Percentiles rank a stretch among this genome's conserved stretches.
phyloP scores from a whole-genome alignment of 2,888 invertebrate genomes.

The Acrocyrtus sp. region DNA sequence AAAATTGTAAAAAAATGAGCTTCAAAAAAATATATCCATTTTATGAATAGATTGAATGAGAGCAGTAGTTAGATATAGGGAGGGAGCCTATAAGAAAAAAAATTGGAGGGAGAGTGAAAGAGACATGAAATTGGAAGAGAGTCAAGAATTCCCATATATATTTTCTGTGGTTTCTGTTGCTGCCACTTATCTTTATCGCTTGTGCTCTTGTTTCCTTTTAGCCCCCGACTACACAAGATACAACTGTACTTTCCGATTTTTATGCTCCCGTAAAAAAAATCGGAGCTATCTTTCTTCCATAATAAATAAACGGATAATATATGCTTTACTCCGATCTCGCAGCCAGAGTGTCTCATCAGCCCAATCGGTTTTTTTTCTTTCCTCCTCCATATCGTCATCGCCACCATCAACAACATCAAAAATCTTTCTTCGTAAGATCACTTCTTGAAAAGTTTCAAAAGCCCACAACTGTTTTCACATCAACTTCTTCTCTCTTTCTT shows the following conservation, averaged over 20 bases:
- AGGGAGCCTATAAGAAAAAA: conserved; percentile 13
- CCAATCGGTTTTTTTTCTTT: background rate
- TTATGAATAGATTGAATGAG: conserved; percentile 29
- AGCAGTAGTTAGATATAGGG: conserved; percentile 21
- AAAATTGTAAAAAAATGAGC: conserved; percentile 1
- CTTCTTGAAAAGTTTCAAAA: background rate
- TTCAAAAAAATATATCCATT: too few species aligned
- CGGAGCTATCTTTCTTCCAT: too few species aligned
- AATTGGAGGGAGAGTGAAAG: background rate
- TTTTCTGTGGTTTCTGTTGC: conserved; percentile 38
- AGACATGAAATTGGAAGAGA: conserved; percentile 44
- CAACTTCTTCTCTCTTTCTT: conserved; percentile 4
- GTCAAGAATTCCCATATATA: conserved; percentile 48
- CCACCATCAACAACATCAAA: conserved; percentile 21
- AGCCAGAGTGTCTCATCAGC: conserved; percentile 51
- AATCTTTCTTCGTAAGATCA: conserved; percentile 16
- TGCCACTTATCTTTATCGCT: conserved; percentile 16
- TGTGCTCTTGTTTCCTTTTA: too few species aligned
- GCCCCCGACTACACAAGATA: too few species aligned
- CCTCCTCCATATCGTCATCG: conserved; percentile 2
- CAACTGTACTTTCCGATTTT: too few species aligned
- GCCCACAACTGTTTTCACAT: conserved; percentile 37
- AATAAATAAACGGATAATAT: conserved; percentile 12
- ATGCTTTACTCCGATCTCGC: conserved; percentile 6
- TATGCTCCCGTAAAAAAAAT: too few species aligned